Conservation (phyloP, 2,888 invertebrate genomes). For the Ennomos erosarius region DNA sequence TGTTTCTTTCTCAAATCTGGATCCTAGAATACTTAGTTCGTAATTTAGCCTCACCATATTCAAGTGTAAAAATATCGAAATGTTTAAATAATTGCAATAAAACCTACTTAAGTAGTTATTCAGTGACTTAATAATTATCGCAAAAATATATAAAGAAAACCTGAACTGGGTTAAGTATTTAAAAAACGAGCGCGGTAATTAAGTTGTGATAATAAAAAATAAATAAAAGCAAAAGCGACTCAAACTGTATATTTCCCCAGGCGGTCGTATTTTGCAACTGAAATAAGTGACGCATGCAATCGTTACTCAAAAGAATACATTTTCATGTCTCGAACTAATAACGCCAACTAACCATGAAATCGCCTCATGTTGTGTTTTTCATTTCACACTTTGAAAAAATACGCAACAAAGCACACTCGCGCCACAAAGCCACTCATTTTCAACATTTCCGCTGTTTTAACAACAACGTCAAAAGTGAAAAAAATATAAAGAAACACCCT, state of each 20-base stretch:
- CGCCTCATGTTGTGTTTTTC: conserved; percentile 72
- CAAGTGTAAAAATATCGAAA: too few species aligned
- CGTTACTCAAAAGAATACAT: conserved; percentile 35
- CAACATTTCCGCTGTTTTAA: conserved; percentile 66
- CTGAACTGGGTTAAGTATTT: too few species aligned
- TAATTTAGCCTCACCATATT: too few species aligned
- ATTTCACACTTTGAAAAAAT: conserved; percentile 70
- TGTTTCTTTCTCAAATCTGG: too few species aligned
- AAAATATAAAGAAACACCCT: conserved; percentile 44
- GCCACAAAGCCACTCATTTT: conserved; percentile 68
- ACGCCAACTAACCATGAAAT: conserved; percentile 82
- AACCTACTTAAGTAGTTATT: too few species aligned
- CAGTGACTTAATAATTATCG: too few species aligned
- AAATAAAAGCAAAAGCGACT: conserved; percentile 20
- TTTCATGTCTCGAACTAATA: conserved; percentile 64
- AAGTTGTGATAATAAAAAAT: background rate
- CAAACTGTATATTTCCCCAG: conserved; percentile 13
- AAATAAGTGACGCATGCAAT: conserved; percentile 37
- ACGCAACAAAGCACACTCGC: conserved; percentile 59
- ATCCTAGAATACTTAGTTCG: too few species aligned
- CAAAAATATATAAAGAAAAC: too few species aligned
- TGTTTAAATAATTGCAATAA: too few species aligned
- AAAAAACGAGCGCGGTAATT: background rate
- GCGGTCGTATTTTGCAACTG: conserved; percentile 9
- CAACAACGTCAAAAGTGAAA: conserved; percentile 45